Evolutionary conservation across 2,888 invertebrate genomes (phyloP), one percentile per base, ranked within the genome.

Genomic region (Cecidostiba fungosa): DNA sequence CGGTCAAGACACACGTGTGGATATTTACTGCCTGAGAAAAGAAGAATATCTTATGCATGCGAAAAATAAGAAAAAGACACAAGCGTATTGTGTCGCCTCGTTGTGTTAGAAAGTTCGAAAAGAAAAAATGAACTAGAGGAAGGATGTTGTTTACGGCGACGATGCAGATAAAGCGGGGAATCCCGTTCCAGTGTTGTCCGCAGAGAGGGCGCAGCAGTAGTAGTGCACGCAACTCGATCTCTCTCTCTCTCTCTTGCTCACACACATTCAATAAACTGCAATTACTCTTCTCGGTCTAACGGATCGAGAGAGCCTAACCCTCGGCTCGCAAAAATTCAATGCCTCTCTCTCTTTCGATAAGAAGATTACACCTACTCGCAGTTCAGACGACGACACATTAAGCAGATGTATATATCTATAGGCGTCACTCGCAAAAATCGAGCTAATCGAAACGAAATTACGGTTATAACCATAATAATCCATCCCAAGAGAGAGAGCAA

Each of bases 371-470:
- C 23, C 29, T 26, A n/a, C 29, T 23, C 59, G 12, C 8, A 12
- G 23, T 2, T n/a, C 3, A 26, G 29, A 8, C 62, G 16, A 36
- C 14, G 74, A 76, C 43, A 77, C 69, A 82, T 76, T 82, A 82
- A 77, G 76, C 16, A 50, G n/a, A n/a, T n/a, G n/a, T 50, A 77
- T 76, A 69, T 69, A 39, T 19, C 16, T 59, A 66, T 8, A 39
- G 4, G 12, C 36, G 26, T 47, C 54, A 39, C 23, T 39, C 10
- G 26, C 19, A 69, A 84, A 84, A 79, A 62, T 74, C 80, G 76
- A 76, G 59, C 66, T 76, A 76, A 69, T 74, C 74, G 74, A 73
- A 79, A 79, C 50, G n/a, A 84, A 84, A 74, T 79, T 84, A 66
- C 84, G 74, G 79, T 74, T 73, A 59, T 59, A 84, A 80, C 47